These are phyloP conservation scores for Drosophila sucinea DNA, from an alignment of 1,140 invertebrate species.

Conservation along the genomic window DNA sequence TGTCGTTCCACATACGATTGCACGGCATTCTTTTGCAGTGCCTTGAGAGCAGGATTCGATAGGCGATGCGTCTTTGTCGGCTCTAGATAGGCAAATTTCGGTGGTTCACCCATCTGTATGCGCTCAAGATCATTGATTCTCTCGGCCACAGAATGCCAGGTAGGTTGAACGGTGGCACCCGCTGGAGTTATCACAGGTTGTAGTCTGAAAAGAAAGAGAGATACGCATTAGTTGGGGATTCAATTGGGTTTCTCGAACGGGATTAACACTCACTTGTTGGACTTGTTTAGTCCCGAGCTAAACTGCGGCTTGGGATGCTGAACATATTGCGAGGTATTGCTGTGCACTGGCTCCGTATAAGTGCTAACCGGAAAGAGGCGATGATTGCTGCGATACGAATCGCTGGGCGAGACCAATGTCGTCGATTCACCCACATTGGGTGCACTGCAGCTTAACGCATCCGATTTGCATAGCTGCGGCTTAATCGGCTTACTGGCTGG, in stretches of 20 bases:
- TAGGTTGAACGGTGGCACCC: conserved; percentile 72
- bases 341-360: conserved; percentile 85
- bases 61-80: conserved; percentile 90
- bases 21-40: conserved; percentile 93
- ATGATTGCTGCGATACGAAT: conserved; percentile 80
- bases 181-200: conserved; percentile 73
- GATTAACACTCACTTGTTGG: conserved; percentile 61
- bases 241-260: too few species aligned
- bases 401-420: conserved; percentile 34
- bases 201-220: conserved; percentile 32
- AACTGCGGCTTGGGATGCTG: conserved; percentile 79
- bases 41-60: conserved; percentile 91
- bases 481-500: conserved; percentile 66
- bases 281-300: conserved; percentile 72
- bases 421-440: conserved; percentile 59
- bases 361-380: conserved; percentile 86
- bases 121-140: conserved; percentile 89
- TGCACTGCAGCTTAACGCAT: conserved; percentile 61
- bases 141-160: conserved; percentile 88
- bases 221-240: not conserved
- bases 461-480: conserved; percentile 54
- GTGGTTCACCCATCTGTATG: conserved; percentile 53
- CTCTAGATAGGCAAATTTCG: conserved; percentile 89
- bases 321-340: conserved; percentile 81
- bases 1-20: conserved; percentile 93